Evolutionary conservation across 2,113 vertebrate species (phyloP), one percentile per base, ranked within the genome.

Genomic region (Anguilla japonica): DNA sequence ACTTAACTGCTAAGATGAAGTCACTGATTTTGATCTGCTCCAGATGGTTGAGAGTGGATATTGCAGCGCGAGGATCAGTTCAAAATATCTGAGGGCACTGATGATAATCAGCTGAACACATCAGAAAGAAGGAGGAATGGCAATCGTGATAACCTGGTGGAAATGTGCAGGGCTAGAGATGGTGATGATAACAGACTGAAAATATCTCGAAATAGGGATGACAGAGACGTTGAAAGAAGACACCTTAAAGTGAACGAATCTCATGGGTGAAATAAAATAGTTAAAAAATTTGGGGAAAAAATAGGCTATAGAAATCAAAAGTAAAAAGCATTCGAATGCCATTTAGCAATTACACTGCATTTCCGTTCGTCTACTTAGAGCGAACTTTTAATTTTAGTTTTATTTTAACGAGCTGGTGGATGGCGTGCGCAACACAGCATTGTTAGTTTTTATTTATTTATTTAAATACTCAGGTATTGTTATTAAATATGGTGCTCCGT

Each of bases 31-130:
- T 95, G 96, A 97, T 97, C 96, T 96, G 95, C 96, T 96, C 96
- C 97, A 97, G 96, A 97, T 97, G 96, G 96, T 95, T 95, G 93
- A 94, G 95, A 96, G 96, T 95, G 96, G 95, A 96, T 97, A 95
- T 96, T 95, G 95, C 96, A 94, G 94, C 91, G 91, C 93, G 95
- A 95, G 94, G 96, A 97, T 96, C 96, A 95, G 95, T 96, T 96
- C 91, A 95, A 94, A 96, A 95, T 95, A 96, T 96, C 96, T 96
- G 95, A 96, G 96, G 96, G 95, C 95, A 95, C 93, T 94, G 96
- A 96, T 97, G 97, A 94, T 94, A 97, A 98, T 97, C 97, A 96
- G 95, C 90, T 88, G 93, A 96, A 96, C 96, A 96, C 93, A 97
- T 96, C 94, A 96, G 95, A 95, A 94, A 92, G 93, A 91, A 94